Evolutionary conservation across 2,797 vertebrate species (phyloP).

Genomic region (Leptatherina wallacei): DNA sequence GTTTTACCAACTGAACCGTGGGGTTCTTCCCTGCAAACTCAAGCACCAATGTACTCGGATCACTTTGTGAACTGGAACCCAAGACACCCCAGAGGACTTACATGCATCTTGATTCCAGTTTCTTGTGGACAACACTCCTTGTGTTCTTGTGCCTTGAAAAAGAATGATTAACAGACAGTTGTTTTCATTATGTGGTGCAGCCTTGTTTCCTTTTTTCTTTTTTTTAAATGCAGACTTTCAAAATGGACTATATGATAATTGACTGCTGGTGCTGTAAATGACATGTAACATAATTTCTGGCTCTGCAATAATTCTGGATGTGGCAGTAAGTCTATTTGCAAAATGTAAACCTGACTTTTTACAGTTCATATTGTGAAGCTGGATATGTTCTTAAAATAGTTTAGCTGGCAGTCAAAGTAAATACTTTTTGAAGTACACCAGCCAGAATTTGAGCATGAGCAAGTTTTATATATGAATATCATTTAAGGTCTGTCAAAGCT

Average conservation of each 20-base stretch:
- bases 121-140: constrained; percentile 65
- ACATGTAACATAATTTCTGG: constrained; percentile 20
- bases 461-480: neutral
- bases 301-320: constrained; percentile 1
- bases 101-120: constrained; percentile 52
- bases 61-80: constrained; percentile 84
- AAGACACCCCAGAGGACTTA: constrained; percentile 36
- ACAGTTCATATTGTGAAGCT: constrained; percentile 41
- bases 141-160: constrained; percentile 78
- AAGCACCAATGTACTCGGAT: constrained; percentile 93
- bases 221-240: constrained; percentile 28
- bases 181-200: constrained; percentile 15
- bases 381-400: constrained; percentile 42
- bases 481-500: constrained; percentile 8
- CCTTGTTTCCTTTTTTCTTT: constrained; percentile 17
- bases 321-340: constrained; percentile 22
- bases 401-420: constrained; percentile 16
- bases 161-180: constrained; percentile 49
- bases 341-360: constrained; percentile 30
- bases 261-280: constrained; percentile 37
- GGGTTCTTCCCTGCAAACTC: constrained; percentile 93
- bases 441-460: constrained; percentile 9
- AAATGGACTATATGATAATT: constrained; percentile 24
- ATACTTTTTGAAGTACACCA: constrained; percentile 2
- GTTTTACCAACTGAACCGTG: constrained; percentile 97